Percentiles rank a stretch among this genome's conserved stretches.
Conservation (phyloP, 2,888 invertebrate species). For the Drosophila kuntzei region DNA sequence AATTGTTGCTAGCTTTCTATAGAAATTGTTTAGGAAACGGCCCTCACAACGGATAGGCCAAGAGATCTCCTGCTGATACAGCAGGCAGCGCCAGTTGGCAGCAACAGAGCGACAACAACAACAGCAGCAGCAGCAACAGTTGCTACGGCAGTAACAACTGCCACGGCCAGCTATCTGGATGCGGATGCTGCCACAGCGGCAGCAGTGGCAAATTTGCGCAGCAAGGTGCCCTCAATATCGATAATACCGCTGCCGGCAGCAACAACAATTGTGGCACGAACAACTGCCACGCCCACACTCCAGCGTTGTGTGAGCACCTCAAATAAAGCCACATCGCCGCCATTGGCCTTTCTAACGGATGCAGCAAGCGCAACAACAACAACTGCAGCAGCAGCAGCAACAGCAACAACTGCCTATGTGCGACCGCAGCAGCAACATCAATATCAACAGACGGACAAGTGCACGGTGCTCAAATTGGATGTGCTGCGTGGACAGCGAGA, state of each 20-base stretch:
- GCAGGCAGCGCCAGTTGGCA: conserved; percentile 75
- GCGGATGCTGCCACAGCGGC: conserved; percentile 68
- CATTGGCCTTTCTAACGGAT: conserved; percentile 70
- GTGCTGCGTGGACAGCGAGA: conserved; percentile 68
- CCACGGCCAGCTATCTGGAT: conserved; percentile 43
- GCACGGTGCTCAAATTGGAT: conserved; percentile 82
- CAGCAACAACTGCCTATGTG: conserved; percentile 46
- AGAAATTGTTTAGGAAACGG: conserved; percentile 48
- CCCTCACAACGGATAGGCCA: conserved; percentile 83
- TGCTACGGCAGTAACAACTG: conserved; percentile 39
- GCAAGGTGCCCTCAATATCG: conserved; percentile 84
- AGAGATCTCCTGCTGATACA: conserved; percentile 82
- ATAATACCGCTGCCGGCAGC: conserved; percentile 83
- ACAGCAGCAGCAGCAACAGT: conserved; percentile 32
- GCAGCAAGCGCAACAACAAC: conserved; percentile 12
- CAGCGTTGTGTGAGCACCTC: conserved; percentile 71
- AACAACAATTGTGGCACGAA: conserved; percentile 55
- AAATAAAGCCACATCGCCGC: conserved; percentile 83
- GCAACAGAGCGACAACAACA: conserved; percentile 39
- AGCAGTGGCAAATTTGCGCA: conserved; percentile 78
- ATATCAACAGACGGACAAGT: conserved; percentile 85
- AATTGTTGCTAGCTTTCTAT: conserved; percentile 13
- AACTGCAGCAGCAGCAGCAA: conserved; percentile 10
- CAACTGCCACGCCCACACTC: conserved; percentile 38
- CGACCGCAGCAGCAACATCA: conserved; percentile 84